Base-by-base conservation (phyloP, 2,888 invertebrate species). In the Drosophila melanosoma region DNA sequence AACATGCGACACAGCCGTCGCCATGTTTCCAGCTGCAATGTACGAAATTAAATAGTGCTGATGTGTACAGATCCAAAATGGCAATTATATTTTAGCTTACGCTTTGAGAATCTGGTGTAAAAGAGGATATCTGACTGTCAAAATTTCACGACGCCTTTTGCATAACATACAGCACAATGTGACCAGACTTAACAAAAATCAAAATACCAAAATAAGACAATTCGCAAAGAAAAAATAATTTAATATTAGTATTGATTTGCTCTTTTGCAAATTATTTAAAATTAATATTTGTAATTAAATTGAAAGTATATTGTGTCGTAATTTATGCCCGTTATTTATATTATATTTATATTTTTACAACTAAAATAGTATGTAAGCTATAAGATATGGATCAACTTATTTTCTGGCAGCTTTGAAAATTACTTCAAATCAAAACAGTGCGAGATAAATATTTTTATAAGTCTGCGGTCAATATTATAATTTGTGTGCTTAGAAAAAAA, bases 161-260 rank as follows among this genome's bases (percentile, higher is more conserved):
- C 91, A 91, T 91, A 91, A 91, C 83, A 90, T 45, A 61, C 87
- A 86, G 75, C 68, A 69, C 69, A 89, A 80, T 79, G 80, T 63
- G 76, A 79, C 79, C 79, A 61, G 4, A 51, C 26, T 6, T 10
- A 26, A 7, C 3, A 35, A 38, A 42, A 38, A 10, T 0, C 1
- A 38, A 67, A 67, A 60, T 78, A 71, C 67, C 51, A 61, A 70
- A 51, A 40, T 6, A 51, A 45, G 20, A 17, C 52, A 33, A 38
- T 33, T 29, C 32, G 5, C 29, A 7, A 36, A 15, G 12, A 11
- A 29, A 12, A 2, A 11, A 32, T 1, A n/a, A 26, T 49, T 1
- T 12, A 4, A 45, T 36, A 32, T 32, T n/a, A 6, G 2, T 1
- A 6, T 1, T 12, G 32, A 32, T 20, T n/a, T 33, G 10, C 1